A percentile compares a stretch with the other conserved stretches of the same genome.
Conservation (phyloP, 2,888 invertebrate genomes). For the Vanessa cardui region DNA sequence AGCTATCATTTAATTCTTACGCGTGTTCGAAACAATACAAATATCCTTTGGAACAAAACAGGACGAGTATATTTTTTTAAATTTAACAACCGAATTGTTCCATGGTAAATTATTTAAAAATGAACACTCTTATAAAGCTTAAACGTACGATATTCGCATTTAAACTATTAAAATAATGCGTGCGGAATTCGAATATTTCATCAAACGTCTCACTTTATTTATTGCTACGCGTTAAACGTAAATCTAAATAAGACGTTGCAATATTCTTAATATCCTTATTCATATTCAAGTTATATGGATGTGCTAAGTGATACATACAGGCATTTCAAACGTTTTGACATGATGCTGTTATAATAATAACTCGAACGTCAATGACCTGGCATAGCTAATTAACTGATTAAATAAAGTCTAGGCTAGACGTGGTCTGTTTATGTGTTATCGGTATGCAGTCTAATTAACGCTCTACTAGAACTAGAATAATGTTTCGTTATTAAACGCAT, state of each 20-base stretch:
- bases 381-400: slow-evolving; percentile 41
- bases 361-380: slow-evolving; percentile 41
- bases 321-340: slow-evolving; percentile 32
- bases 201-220: slow-evolving; percentile 25
- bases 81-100: neutral
- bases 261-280: slow-evolving; percentile 18
- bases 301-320: slow-evolving; percentile 29
- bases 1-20: too few species aligned
- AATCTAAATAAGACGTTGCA: slow-evolving; percentile 18
- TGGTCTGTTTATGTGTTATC: slow-evolving; percentile 20
- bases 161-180: slow-evolving; percentile 48
- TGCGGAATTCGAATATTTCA: slow-evolving; percentile 31
- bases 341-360: slow-evolving; percentile 31
- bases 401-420: slow-evolving; percentile 40
- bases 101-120: slow-evolving; percentile 43
- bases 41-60: too few species aligned
- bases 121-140: slow-evolving; percentile 54
- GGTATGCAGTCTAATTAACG: slow-evolving; percentile 23
- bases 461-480: neutral
- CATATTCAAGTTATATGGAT: slow-evolving; percentile 17
- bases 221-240: slow-evolving; percentile 20
- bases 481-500: neutral
- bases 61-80: too few species aligned
- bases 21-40: too few species aligned
- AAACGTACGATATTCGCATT: slow-evolving; percentile 55